A percentile compares a stretch with the other conserved stretches of the same genome.
These are phyloP conservation scores for Hyaena hyaena DNA, from an alignment of 2,113 vertebrate species.

Conservation along the genomic window DNA sequence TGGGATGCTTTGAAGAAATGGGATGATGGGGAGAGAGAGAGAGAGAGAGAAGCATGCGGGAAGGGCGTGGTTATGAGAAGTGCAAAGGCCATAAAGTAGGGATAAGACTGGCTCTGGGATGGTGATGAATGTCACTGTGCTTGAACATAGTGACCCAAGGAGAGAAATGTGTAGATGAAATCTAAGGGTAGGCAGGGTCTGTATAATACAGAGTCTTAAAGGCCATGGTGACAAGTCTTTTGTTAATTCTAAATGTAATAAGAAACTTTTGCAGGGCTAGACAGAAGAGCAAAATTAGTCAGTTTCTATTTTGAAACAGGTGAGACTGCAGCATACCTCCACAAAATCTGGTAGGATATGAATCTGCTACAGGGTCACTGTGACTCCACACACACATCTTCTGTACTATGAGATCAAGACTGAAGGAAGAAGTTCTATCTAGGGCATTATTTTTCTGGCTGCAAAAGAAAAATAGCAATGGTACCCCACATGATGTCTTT, in stretches of 20 bases:
- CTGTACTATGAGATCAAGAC: neutral
- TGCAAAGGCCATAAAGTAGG: too few relatives aligned
- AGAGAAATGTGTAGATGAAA: neutral
- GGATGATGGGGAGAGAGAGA: neutral
- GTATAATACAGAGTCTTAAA: fast-evolving
- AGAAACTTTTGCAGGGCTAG: neutral
- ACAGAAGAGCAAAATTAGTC: neutral
- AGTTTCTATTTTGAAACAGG: neutral
- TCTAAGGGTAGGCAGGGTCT: neutral
- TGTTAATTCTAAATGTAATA: neutral
- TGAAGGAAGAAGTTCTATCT: neutral
- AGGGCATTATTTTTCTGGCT: neutral
- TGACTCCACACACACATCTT: neutral
- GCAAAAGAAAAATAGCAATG: neutral
- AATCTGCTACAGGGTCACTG: too few relatives aligned
- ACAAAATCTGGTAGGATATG: neutral
- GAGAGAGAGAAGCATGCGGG: neutral
- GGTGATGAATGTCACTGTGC: neutral
- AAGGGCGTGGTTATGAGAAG: fast-evolving
- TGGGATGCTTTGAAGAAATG: neutral
- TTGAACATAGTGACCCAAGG: fast-evolving
- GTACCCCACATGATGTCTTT: too few relatives aligned
- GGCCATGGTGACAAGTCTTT: neutral
- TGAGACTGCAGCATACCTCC: neutral
- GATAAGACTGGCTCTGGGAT: neutral